Evolutionary conservation across 2,797 vertebrate genomes (phyloP).

Genomic region (Pangasius djambal): DNA sequence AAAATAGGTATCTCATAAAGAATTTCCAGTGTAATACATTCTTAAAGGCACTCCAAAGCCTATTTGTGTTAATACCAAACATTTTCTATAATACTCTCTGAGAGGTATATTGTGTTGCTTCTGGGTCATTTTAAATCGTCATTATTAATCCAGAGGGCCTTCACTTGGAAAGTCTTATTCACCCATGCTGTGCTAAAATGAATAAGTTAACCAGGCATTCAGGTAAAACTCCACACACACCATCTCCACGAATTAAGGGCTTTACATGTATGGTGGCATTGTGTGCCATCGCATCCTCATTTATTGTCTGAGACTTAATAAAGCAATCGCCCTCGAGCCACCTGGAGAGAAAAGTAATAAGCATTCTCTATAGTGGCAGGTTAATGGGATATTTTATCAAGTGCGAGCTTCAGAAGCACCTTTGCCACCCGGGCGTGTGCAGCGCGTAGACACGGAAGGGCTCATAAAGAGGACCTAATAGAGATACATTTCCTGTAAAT

Average conservation of each 20-base stretch:
- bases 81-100: constrained; percentile 6
- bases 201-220: constrained; percentile 32
- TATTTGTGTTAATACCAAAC: constrained; percentile 14
- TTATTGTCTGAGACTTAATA: constrained; percentile 55
- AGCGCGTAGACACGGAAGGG: constrained; percentile 28
- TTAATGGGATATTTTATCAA: constrained; percentile 73
- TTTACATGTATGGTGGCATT: neutral
- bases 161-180: neutral
- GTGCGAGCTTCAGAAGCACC: constrained; percentile 53
- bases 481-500: constrained; percentile 48
- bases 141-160: constrained; percentile 47
- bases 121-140: constrained; percentile 49
- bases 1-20: neutral
- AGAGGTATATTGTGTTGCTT: constrained; percentile 39
- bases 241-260: constrained; percentile 39
- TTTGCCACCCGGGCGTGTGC: constrained; percentile 36
- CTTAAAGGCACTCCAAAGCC: constrained; percentile 22
- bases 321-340: constrained; percentile 58
- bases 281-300: constrained; percentile 4
- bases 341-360: constrained; percentile 64
- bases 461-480: constrained; percentile 43
- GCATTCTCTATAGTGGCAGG: constrained; percentile 61
- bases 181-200: constrained; percentile 36
- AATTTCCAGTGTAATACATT: neutral
- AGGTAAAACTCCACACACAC: constrained; percentile 30